Percentiles rank a stretch among this genome's conserved stretches.
phyloP scores from a whole-genome alignment of 2,888 invertebrate genomes.

The Chalcosyrphus nemorum region DNA sequence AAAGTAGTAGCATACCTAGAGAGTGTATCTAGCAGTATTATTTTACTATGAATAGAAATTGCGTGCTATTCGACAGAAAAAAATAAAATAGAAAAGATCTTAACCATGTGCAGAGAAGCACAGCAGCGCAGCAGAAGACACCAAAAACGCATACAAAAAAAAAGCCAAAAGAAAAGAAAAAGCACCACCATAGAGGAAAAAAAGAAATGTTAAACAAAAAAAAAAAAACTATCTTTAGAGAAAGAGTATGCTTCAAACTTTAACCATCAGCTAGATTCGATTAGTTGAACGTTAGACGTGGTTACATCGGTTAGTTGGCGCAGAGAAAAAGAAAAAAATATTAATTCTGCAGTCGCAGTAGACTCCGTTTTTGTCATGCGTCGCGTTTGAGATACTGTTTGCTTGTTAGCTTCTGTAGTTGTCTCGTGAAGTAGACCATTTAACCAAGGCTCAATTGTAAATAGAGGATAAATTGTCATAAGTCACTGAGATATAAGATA shows the following conservation, averaged over 20 bases:
- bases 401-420: constrained; percentile 8
- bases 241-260: constrained; percentile 59
- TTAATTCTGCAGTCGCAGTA: not conserved
- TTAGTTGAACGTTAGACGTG: constrained; percentile 73
- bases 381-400: constrained; percentile 10
- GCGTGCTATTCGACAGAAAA: constrained; percentile 36
- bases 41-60: constrained; percentile 57
- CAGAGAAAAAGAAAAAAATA: constrained; percentile 25
- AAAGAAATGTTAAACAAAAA: constrained; percentile 59
- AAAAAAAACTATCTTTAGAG: constrained; percentile 39
- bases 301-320: constrained; percentile 55
- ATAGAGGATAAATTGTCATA: constrained; percentile 16
- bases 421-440: constrained; percentile 25
- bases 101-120: constrained; percentile 43
- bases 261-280: constrained; percentile 60
- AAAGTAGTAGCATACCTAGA: constrained; percentile 21
- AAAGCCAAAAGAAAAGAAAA: constrained; percentile 36
- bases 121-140: constrained; percentile 1
- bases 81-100: constrained; percentile 37
- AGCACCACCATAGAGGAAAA: constrained; percentile 27
- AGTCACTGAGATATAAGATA: not conserved
- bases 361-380: not conserved
- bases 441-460: constrained; percentile 31
- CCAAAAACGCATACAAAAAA: constrained; percentile 15
- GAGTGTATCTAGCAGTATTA: constrained; percentile 33